Evolutionary conservation across 2,113 vertebrate species (phyloP), one percentile per base, ranked within the genome.

Genomic region (Irena cyanogastra): DNA sequence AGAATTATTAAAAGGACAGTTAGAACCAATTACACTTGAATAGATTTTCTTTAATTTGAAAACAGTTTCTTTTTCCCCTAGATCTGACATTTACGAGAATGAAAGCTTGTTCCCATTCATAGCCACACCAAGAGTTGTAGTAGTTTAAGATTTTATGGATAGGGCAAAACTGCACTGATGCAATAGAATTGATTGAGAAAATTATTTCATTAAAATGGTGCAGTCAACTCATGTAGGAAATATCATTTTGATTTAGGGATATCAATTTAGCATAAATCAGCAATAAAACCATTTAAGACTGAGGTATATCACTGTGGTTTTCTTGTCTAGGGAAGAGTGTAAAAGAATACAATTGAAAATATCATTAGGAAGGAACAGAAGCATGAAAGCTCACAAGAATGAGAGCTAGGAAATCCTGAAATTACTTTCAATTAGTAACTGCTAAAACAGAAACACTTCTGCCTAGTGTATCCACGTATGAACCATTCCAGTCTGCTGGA

Each of bases 191-290:
- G 61, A 87, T 49, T 87, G 52, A 87, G 68, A 81, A 94, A 81
- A 83, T 35, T 4, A 74, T 70, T 93, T 87, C 56, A 89, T 84
- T 90, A 89, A 74, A 93, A 44, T 41, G 42, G 22, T 44, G 31
- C n/a, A 50, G 39, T 27, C 47, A 10, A 47, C 56, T 89, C 76
- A 42, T 16, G 52, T 52, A 87, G 68, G 60, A 69, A 91, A 60
- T 60, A 74, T 14, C 90, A 65, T 60, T 94, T 80, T 90, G 54
- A 94, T 89, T 88, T 81, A 33, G 66, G 52, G 24, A 47, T 22
- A 78, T 78, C 54, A 89, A 63, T 90, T 93, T 47, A 90, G 72
- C 35, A 4, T 74, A 88, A 87, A 75, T 76, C 75, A 88, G 82
- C 54, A 90, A 90, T 85, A 87, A 83, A 90, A 63, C 60, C 41